Base-by-base conservation (phyloP, 2,797 vertebrate genomes). In the Simalia tracyae region DNA sequence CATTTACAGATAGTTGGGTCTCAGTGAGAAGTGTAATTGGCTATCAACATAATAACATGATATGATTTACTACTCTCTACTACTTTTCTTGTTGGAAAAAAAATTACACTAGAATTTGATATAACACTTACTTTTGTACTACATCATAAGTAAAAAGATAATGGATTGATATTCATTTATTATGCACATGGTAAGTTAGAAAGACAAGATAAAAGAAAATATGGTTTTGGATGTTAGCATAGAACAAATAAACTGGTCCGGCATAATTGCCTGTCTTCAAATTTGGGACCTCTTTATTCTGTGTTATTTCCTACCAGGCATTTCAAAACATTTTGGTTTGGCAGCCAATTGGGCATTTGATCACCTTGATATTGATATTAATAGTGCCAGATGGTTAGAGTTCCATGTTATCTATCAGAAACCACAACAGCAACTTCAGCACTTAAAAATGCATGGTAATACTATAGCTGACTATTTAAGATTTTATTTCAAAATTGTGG, bases 101-200 rank as follows among this genome's bases (percentile, higher is more conserved):
- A 60, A 2, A 22, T 24, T 76, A 76, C 19, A 42, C 36, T 42
- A 42, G 72, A 22, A 76, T 76, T 42, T 76, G 72, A 76, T 76
- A 72, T 36, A 17, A 72, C 26, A 72, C 14, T 22, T 68, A 31
- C n/a, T 14, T 76, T 76, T 84, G 86, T 88, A 90, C 54, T 5
- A 84, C 61, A 93, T 68, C 86, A 94, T 84, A 96, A 94, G 19
- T 92, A 92, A 89, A 50, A 94, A 95, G 56, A 42, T 91, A 84
- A 50, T 86, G 91, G 90, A 86, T n/a, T 9, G 91, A 1, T 0
- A 31, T 28, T 63, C 14, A 59, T 88, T 4, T 95, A 89, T 61
- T 93, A 94, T 19, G 81, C 59, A 84, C 59, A n/a, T 66, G 26
- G 0, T 36, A 93, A 85, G 91, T 91, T 93, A 91, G 91, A 36